Base-by-base conservation (phyloP, 2,113 vertebrate species). In the Vimba vimba region DNA sequence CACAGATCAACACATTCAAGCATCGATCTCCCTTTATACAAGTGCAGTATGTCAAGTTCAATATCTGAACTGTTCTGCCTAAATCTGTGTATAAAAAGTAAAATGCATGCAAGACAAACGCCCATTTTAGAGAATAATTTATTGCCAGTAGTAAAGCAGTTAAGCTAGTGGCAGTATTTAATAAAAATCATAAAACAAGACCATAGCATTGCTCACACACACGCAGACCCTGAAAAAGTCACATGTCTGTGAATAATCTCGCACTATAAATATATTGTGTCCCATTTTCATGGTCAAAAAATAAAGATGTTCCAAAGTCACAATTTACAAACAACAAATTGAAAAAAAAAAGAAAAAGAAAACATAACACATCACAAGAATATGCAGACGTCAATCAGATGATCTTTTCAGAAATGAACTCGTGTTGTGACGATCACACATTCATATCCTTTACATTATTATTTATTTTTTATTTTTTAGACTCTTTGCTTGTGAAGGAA, bases 101-200 rank as follows among this genome's bases (percentile, higher is more conserved):
- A 79, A 86, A 71, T 57, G 17, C 62, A 80, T 50, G 13, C 12
- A 30, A 52, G 66, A 75, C 36, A 64, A 76, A 8, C 19, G 8
- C 23, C 71, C 25, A 89, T 93, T 98, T 98, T 97, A 96, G 97
- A 96, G 97, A 99, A 99, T 99, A 99, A 99, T 99, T 99, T 99
- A 99, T 99, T 99, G 96, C 97, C 98, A 97, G 96, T 99, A 99
- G 97, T 97, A 98, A 99, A 99, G 97, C 96, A 94, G 95, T 89
- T 89, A 96, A 94, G 96, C 97, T 97, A 96, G 97, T 97, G 97
- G 96, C 96, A 98, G 96, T 97, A 97, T 96, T 97, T 95, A 97
- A 97, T 97, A 99, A 98, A 99, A 99, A 98, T 96, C 96, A 97
- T 97, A 97, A 83, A 89, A 98, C 96, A 97, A 98, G 97, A 97